These are phyloP conservation scores for Eupristina koningsbergeri DNA, from an alignment of 1,140 invertebrate species.

Conservation along the genomic window DNA sequence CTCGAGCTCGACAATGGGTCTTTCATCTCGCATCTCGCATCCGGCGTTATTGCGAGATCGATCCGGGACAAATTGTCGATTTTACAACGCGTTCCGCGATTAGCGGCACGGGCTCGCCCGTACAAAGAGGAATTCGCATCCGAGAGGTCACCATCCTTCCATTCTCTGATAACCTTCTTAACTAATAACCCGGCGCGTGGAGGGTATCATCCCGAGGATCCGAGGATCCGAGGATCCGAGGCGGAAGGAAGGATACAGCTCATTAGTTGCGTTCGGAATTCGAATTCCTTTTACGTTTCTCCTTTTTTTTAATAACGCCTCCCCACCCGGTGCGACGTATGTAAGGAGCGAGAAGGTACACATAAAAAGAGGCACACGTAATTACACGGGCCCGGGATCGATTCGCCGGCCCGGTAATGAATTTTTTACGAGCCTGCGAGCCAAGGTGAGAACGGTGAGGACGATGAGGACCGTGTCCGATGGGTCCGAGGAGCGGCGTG, in stretches of 20 bases:
- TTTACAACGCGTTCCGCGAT: conserved; percentile 57
- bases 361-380: conserved; percentile 60
- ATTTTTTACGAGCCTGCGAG: conserved; percentile 67
- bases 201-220: neutral
- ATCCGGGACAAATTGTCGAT: conserved; percentile 56
- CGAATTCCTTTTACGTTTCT: neutral
- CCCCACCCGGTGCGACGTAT: neutral
- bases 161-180: conserved; percentile 10
- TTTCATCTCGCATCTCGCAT: neutral
- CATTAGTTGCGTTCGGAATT: neutral
- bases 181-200: neutral
- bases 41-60: conserved; percentile 10
- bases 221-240: neutral
- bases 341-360: conserved; percentile 24
- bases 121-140: neutral
- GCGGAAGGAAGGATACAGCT: conserved; percentile 1
- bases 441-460: conserved; percentile 11
- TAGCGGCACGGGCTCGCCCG: conserved; percentile 14
- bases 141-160: neutral
- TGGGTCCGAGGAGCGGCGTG: conserved; percentile 32
- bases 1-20: conserved; percentile 3
- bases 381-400: conserved; percentile 69
- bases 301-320: conserved; percentile 7
- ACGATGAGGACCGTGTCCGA: conserved; percentile 54
- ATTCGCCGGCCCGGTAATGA: conserved; percentile 67